phyloP scores from a whole-genome alignment of 2,113 vertebrate genomes.

The Montifringilla adamsi region DNA sequence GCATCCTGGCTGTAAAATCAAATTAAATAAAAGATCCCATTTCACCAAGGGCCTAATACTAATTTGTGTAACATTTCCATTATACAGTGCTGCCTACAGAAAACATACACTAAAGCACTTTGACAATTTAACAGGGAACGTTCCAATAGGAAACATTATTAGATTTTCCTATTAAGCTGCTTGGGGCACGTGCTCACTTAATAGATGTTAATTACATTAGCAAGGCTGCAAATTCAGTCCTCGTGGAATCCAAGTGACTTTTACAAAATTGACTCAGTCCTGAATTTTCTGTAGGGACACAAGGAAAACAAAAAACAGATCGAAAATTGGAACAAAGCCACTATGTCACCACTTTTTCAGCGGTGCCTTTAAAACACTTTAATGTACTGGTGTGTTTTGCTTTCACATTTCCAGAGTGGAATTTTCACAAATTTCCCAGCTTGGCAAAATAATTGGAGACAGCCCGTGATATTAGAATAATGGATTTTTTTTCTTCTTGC shows the following conservation, averaged over 20 bases:
- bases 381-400: neutral
- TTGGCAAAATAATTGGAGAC: neutral
- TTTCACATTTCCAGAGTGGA: neutral
- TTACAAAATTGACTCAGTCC: slow-evolving; percentile 5
- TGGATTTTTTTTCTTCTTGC: neutral
- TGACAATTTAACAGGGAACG: slow-evolving; percentile 22
- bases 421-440: neutral
- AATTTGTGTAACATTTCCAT: slow-evolving; percentile 76
- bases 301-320: neutral
- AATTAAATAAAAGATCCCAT: slow-evolving; percentile 75
- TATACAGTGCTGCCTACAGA: slow-evolving; percentile 66
- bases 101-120: slow-evolving; percentile 31
- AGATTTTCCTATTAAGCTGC: slow-evolving; percentile 68
- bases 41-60: slow-evolving; percentile 69
- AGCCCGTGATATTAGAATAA: neutral
- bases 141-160: slow-evolving; percentile 67
- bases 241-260: slow-evolving; percentile 50
- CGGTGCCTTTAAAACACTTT: neutral
- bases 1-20: slow-evolving; percentile 67
- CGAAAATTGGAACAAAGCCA: neutral
- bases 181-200: neutral
- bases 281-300: neutral
- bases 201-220: slow-evolving; percentile 68
- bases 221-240: slow-evolving; percentile 44
- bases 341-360: neutral